Evolutionary conservation across 2,113 vertebrate species (phyloP), one percentile per base, ranked within the genome.

Genomic region (Gymnogyps californianus): DNA sequence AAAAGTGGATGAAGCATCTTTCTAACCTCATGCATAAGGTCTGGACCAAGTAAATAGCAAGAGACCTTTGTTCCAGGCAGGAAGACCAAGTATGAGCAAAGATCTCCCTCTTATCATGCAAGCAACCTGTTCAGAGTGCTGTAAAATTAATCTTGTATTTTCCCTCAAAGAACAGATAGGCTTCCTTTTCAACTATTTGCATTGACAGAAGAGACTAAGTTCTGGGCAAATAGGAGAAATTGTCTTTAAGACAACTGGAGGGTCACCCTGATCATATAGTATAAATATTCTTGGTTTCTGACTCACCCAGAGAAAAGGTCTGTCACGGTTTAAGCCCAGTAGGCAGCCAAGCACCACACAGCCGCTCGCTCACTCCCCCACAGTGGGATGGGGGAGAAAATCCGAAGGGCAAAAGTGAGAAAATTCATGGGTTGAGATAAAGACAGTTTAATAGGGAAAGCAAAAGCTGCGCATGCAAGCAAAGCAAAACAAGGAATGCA

Each of bases 401-500:
- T 0, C 5, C 4, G n/a, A 75, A 62, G 9, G 11, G 17, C 36
- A 52, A 29, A 88, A 79, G 40, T 21, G 61, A 84, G 54, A 91
- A 75, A 80, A 69, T 11, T 69, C 2, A 2, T 40, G 29, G 34
- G 12, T 13, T 83, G 36, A 83, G 40, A 38, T 66, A 79, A 51
- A 88, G 44, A 51, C 38, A 44, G 20, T 69, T 79, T 51, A 57
- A 55, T 17, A 72, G 24, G 19, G 24, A 88, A 79, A 87, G 59
- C 5, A 83, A 74, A 87, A 61, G 26, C 17, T 2, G 0, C 0
- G 1, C 12, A n/a, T 1, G 2, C 13, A 13, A 36, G 40, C 29
- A 65, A 69, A 61, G 38, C 12, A 54, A 76, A 76, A 29, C 7
- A 38, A 52, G 22, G 46, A 38, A 90, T 67, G 52, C 2, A 34